Evolutionary conservation across 2,113 vertebrate species (phyloP).

Genomic region (Xiphophorus hellerii): DNA sequence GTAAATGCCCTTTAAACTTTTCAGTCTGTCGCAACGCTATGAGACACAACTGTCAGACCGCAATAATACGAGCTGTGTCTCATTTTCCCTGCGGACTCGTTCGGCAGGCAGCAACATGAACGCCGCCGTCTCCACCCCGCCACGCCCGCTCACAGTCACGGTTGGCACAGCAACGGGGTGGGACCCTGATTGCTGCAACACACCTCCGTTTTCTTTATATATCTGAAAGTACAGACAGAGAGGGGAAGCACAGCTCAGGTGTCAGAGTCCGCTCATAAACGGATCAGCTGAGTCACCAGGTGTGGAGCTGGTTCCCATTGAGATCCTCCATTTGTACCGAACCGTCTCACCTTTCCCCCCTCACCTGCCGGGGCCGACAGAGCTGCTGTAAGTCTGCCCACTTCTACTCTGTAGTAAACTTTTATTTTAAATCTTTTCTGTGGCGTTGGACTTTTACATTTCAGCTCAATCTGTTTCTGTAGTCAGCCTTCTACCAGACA

Average conservation of each 20-base stretch:
- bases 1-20: neutral
- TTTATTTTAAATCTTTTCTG: neutral
- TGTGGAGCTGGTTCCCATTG: neutral
- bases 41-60: neutral
- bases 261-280: slow-evolving; percentile 53
- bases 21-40: neutral
- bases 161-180: slow-evolving; percentile 42
- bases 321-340: slow-evolving; percentile 4
- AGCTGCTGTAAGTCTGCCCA: slow-evolving; percentile 37
- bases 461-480: neutral
- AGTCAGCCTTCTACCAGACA: neutral
- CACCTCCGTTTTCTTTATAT: slow-evolving; percentile 33
- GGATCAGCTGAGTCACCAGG: slow-evolving; percentile 35
- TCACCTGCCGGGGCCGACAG: slow-evolving; percentile 9
- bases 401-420: neutral
- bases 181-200: slow-evolving; percentile 11
- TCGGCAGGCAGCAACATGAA: slow-evolving; percentile 47
- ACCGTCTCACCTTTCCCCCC: slow-evolving; percentile 18
- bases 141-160: slow-evolving; percentile 20
- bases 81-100: neutral
- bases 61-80: neutral
- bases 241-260: neutral
- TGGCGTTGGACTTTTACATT: neutral
- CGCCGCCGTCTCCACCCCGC: slow-evolving; percentile 2
- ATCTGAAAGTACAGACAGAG: slow-evolving; percentile 1